phyloP scores from a whole-genome alignment of 2,888 invertebrate species.

The Germaria angustata region DNA sequence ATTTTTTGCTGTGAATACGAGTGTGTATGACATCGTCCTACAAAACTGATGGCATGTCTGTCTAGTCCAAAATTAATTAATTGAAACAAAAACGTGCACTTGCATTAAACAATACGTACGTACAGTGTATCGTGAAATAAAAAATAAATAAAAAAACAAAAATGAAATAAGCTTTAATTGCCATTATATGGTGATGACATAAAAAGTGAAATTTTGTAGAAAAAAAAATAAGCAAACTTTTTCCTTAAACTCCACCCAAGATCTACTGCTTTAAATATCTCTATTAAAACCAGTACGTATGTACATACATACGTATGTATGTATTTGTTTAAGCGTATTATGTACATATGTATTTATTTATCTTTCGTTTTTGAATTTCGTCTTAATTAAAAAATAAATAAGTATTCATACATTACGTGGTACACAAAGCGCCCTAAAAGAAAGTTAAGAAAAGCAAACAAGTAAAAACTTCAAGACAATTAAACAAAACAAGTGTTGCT shows the following conservation, averaged over 20 bases:
- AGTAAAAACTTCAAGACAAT: conserved; percentile 10
- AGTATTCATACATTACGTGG: not conserved
- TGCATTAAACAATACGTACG: not conserved
- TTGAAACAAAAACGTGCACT: not conserved
- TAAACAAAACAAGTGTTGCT: conserved; percentile 18
- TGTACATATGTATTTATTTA: no score
- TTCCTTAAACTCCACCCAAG: not conserved
- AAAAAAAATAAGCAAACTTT: not conserved
- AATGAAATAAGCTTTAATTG: not conserved
- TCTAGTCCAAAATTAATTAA: not conserved
- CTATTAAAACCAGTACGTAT: no score
- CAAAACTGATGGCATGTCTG: not conserved
- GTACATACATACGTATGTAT: no score
- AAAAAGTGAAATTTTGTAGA: conserved; percentile 62
- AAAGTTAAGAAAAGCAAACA: conserved; percentile 47
- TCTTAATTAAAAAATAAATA: conserved; percentile 49
- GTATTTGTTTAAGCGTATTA: not conserved
- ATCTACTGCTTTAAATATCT: not conserved
- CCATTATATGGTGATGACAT: conserved; percentile 53
- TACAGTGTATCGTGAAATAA: no score
- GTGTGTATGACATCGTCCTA: no score
- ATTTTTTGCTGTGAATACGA: no score
- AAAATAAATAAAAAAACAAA: no score
- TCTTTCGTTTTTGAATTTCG: not conserved
- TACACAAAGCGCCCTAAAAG: conserved; percentile 49